Evolutionary conservation across 2,797 vertebrate genomes (phyloP), one percentile per base, ranked within the genome.

Genomic region (Tenualosa thibaudeaui): DNA sequence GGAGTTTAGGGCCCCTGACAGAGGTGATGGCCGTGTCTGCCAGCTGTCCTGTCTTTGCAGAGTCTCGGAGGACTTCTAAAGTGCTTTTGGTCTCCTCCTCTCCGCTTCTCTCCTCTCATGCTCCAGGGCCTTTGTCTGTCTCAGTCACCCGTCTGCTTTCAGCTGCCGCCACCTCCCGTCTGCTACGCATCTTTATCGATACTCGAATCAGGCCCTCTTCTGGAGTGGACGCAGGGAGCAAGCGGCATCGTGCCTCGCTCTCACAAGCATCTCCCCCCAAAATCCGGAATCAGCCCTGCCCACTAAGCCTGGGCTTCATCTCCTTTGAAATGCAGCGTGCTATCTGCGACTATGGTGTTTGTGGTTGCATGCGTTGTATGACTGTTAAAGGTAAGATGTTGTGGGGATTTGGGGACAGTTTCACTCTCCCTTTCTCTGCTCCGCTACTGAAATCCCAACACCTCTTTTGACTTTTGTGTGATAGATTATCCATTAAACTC

Each of bases 401-500:
- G 8, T 75, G 19, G 81, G 58, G 81, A 78, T 56, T 75, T 15
- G 19, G n/a, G n/a, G n/a, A n/a, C 56, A 75, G 60, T 71, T 85
- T 50, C 19, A 54, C 75, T 81, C 53, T 81, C 22, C 81, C n/a
- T 1, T 19, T 51, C 46, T 54, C 78, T 43, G 60, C 85, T 86
- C 83, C 37, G 24, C 37, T 26, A 15, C 24, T 68, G 10, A 71
- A 40, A 71, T 71, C 60, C 62, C 43, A 50, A 50, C 40, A 31
- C 54, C 12, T 19, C 50, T 54, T 83, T 51, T 82, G 89, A 90
- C 89, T 88, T 85, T 19, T 89, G 84, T 86, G 88, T 94, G 93
- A 94, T 93, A 88, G 91, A 95, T 94, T 91, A 91, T 90, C 87
- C 91, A 93, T 94, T 94, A 94, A 89, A 89, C 87, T 83, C 86